Conservation (phyloP, 1,140 invertebrate species). For the Pollicipes pollicipes region DNA sequence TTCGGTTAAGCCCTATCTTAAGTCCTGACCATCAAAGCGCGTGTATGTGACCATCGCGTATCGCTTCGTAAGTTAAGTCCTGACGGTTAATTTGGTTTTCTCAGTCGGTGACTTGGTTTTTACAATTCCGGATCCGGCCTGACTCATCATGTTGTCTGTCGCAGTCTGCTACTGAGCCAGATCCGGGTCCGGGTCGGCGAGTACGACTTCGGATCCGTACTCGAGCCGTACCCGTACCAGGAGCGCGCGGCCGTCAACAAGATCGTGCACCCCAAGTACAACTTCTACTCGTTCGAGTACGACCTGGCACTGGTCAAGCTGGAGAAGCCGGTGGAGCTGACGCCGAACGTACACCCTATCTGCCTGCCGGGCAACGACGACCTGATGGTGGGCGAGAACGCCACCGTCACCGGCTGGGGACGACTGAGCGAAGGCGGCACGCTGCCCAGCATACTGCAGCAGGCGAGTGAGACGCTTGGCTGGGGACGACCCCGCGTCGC, state of each 20-base stretch:
- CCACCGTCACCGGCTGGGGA: conserved; percentile 77
- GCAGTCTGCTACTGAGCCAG: conserved; percentile 66
- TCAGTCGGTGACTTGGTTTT: too few relatives aligned
- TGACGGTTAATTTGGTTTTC: too few relatives aligned
- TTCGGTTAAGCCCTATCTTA: too few relatives aligned
- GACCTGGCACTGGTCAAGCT: conserved; percentile 72
- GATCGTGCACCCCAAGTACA: conserved; percentile 81
- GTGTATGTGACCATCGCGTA: too few relatives aligned
- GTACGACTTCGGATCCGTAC: conserved; percentile 68
- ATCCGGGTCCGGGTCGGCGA: conserved; percentile 79
- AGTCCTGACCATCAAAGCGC: too few relatives aligned
- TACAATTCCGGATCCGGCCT: too few relatives aligned
- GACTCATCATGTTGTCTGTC: too few relatives aligned
- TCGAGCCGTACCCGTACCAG: conserved; percentile 62
- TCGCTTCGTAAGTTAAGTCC: too few relatives aligned
- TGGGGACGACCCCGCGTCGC: too few relatives aligned
- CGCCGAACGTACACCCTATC: conserved; percentile 68
- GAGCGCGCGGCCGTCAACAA: conserved; percentile 66
- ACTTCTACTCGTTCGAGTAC: conserved; percentile 88
- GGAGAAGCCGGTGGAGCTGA: conserved; percentile 44
- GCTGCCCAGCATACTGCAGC: conserved; percentile 69
- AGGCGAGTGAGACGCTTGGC: too few relatives aligned
- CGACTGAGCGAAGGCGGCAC: conserved; percentile 75
- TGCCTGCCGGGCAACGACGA: conserved; percentile 74
- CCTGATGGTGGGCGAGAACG: conserved; percentile 70